phyloP scores from a whole-genome alignment of 2,113 vertebrate species.

The Xiphorhynchus elegans region DNA sequence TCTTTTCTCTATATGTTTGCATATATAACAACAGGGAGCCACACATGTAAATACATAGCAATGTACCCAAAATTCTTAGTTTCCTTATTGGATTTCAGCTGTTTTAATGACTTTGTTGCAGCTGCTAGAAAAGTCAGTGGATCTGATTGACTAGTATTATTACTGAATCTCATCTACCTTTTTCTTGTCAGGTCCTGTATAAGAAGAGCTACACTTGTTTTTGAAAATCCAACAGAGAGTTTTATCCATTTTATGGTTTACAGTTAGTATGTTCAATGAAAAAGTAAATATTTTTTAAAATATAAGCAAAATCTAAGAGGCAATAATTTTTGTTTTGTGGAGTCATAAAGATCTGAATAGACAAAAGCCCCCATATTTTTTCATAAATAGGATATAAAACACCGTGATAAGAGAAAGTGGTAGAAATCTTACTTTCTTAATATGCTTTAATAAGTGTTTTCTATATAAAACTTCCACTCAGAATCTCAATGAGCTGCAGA shows the following conservation, averaged over 20 bases:
- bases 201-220: background rate
- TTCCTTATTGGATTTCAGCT: background rate
- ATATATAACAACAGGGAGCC: background rate
- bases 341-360: background rate
- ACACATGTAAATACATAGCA: rapidly evolving
- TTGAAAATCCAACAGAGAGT: background rate
- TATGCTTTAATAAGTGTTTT: background rate
- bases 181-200: background rate
- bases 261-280: background rate
- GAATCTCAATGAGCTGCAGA: background rate
- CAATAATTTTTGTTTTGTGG: background rate
- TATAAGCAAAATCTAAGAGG: background rate
- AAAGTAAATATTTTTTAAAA: background rate
- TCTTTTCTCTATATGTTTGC: rapidly evolving
- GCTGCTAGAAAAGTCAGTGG: background rate
- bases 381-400: background rate
- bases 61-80: background rate
- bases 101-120: background rate
- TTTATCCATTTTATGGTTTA: background rate
- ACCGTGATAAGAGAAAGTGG: background rate
- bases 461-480: background rate
- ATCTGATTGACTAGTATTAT: background rate
- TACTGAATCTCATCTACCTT: background rate
- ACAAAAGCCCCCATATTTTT: background rate
- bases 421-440: background rate